Base-by-base conservation (phyloP, 2,888 invertebrate genomes). In the Nasonia oneida region DNA sequence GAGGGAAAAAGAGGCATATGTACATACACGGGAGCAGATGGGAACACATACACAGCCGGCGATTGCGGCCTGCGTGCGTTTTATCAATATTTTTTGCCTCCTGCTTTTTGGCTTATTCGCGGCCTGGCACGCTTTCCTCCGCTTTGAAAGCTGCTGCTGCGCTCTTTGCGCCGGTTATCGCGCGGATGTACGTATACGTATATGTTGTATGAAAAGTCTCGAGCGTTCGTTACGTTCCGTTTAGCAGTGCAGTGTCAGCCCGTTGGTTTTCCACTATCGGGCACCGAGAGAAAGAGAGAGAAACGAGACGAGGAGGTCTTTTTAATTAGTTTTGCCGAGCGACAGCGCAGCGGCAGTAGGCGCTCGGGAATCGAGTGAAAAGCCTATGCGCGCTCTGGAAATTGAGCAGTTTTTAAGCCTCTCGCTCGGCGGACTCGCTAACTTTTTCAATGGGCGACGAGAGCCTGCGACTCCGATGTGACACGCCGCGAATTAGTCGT, bases 1-100 rank as follows among this genome's bases (percentile, higher is more conserved):
- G 1, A 29, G 29, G 29, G 29, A 29, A 0, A 29, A 70, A 84
- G 70, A 70, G 3, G 70, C 12, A 53, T 50, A 15, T 4, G 70
- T 37, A 15, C 53, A 47, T 3, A 12, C 64, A 53, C 33, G 53
- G 18, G 70, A 42, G 42, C 10, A 61, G 29, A 29, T 39, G 53
- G 37, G 18, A 12, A 5, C 53, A 71, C 77, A 29, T 29, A 29
- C 4, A 37, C 37, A 37, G 37, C 37, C 37, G 37, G 37, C 37
- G 78, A 83, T 83, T 77, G 61, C 77, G 77, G n/a, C n/a, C 53
- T 50, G 29, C 29, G 50, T 50, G 76, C 74, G 70, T 76, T 84
- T 84, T 84, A 81, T 84, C 84, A 84, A 84, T 84, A 80, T 67
- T 80, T 80, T 79, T 67, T 33, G 64, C 61, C 18, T n/a, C 29